Conservation (phyloP, 2,888 invertebrate genomes). For the Troides helena region DNA sequence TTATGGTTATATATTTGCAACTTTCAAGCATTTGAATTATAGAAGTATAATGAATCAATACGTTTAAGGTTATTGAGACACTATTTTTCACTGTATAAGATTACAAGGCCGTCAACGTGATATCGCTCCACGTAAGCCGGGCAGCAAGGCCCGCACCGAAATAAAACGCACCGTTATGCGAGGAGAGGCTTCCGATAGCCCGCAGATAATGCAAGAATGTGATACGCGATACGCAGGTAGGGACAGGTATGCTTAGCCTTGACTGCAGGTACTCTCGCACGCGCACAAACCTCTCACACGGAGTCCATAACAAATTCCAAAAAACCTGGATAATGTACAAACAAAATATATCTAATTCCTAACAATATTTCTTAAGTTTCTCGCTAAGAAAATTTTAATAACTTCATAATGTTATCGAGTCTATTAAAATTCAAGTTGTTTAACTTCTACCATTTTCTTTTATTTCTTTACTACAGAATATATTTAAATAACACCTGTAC, state of each 20-base stretch:
- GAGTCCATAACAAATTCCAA: background rate
- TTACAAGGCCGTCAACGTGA: constrained; percentile 57
- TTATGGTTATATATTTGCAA: no score
- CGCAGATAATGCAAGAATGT: constrained; percentile 71
- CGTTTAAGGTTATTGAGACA: constrained; percentile 51
- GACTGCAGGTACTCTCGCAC: constrained; percentile 37
- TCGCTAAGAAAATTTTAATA: no score
- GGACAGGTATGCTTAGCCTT: constrained; percentile 54
- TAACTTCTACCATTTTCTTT: no score
- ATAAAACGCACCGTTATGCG: constrained; percentile 39
- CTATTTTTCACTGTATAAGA: constrained; percentile 56
- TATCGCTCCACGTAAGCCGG: constrained; percentile 42
- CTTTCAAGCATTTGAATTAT: no score
- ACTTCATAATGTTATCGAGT: no score
- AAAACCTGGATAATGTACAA: background rate
- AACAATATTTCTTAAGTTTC: no score
- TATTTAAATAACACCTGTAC: no score
- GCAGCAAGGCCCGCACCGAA: constrained; percentile 53
- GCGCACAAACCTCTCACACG: constrained; percentile 5
- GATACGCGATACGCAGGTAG: constrained; percentile 61
- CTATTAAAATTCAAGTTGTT: no score
- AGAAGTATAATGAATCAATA: constrained; percentile 24
- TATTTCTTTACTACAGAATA: no score
- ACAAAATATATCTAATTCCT: background rate
- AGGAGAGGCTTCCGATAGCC: constrained; percentile 56